A percentile compares a stretch with the other conserved stretches of the same genome.
Evolutionary conservation across 2,797 vertebrate genomes (phyloP).

Genomic region (Bufotes viridis): DNA sequence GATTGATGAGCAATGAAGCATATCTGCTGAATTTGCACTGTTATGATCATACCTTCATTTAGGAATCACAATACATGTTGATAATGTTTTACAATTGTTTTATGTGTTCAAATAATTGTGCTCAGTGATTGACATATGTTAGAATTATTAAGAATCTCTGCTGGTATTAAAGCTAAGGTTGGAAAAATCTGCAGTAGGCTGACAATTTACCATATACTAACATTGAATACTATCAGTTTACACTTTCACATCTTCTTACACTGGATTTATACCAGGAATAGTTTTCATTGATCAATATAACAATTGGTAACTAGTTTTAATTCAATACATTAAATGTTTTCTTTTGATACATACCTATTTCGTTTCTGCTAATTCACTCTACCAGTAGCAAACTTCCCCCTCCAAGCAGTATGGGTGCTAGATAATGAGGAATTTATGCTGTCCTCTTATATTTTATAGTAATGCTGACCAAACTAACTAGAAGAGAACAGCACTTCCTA

Average conservation of each 20-base stretch:
- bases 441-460: background rate
- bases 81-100: too few species aligned
- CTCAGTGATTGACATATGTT: too few species aligned
- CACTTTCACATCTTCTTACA: background rate
- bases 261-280: background rate
- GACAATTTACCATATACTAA: background rate
- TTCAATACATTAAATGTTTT: background rate
- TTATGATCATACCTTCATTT: too few species aligned
- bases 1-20: too few species aligned
- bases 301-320: background rate
- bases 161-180: background rate
- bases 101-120: too few species aligned
- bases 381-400: background rate
- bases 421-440: background rate
- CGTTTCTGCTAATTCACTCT: background rate
- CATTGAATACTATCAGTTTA: background rate
- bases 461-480: background rate
- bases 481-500: background rate
- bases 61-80: too few species aligned
- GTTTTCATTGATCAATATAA: background rate
- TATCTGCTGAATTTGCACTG: too few species aligned
- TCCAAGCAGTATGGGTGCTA: background rate
- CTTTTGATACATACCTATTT: background rate
- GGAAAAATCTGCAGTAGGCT: background rate
- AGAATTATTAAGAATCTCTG: background rate